Percentiles rank a stretch among this genome's conserved stretches.
phyloP scores from a whole-genome alignment of 2,888 invertebrate genomes.

The Noctua fimbriata region DNA sequence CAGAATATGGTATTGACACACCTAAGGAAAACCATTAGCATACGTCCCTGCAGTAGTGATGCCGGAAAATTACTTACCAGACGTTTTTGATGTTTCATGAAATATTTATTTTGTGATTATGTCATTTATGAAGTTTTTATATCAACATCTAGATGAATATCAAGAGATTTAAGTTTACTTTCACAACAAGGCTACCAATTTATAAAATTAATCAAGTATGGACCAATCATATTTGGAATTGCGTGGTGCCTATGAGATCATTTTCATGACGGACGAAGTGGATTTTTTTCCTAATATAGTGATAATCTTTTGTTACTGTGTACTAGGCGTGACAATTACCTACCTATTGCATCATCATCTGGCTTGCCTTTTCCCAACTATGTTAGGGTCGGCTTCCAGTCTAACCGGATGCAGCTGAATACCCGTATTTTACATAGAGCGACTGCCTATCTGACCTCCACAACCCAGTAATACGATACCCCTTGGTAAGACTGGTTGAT shows the following conservation, averaged over 20 bases:
- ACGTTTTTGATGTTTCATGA: constrained; percentile 50
- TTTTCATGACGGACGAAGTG: neutral
- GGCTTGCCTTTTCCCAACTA: no score
- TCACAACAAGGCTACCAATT: neutral
- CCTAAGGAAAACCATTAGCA: constrained; percentile 57
- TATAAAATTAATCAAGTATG: neutral
- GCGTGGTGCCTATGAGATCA: neutral
- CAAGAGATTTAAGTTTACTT: neutral
- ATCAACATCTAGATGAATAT: neutral
- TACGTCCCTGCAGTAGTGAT: constrained; percentile 44
- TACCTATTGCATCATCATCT: no score
- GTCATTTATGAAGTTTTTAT: neutral
- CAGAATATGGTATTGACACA: constrained; percentile 66
- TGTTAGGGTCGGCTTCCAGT: no score
- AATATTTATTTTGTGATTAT: constrained; percentile 45
- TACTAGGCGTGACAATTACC: neutral
- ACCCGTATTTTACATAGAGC: no score
- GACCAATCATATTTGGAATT: neutral
- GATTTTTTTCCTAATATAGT: neutral
- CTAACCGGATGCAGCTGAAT: no score
- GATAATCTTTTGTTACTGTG: neutral
- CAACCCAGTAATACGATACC: no score
- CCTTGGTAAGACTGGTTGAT: no score
- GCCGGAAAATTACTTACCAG: constrained; percentile 63
- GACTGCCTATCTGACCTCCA: no score